Evolutionary conservation across 2,113 vertebrate genomes (phyloP).

Genomic region (Protobothrops mucrosquamatus): DNA sequence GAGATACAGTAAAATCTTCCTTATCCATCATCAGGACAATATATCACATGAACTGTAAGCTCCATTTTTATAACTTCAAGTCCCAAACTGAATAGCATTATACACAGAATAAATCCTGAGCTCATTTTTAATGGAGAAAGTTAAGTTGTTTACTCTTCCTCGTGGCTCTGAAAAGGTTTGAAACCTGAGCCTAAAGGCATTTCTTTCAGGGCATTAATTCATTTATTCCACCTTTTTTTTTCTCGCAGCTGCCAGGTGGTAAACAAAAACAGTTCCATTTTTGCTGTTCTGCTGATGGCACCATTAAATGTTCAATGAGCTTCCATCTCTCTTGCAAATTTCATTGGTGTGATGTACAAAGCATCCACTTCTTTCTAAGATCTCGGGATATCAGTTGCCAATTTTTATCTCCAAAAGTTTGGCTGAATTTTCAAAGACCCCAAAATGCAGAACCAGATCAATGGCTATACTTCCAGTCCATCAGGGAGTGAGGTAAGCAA

Average conservation of each 20-base stretch:
- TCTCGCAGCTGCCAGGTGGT: not conserved
- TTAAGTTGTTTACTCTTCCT: constrained; percentile 2
- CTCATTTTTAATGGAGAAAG: not conserved
- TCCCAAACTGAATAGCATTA: not conserved
- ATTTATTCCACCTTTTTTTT: constrained; percentile 2
- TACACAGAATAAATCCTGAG: not conserved
- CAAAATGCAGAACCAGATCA: not conserved
- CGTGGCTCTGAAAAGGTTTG: not conserved
- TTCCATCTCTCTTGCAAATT: not conserved
- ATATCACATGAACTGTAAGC: not conserved
- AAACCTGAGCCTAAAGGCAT: not conserved
- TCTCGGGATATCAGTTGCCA: not conserved
- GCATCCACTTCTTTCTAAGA: not conserved
- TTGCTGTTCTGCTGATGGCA: not conserved
- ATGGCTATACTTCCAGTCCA: not conserved
- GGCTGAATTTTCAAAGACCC: not conserved
- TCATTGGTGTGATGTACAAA: not conserved
- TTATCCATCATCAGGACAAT: not conserved
- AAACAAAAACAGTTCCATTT: not conserved
- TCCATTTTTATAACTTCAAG: not conserved
- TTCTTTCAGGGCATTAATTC: constrained; percentile 7
- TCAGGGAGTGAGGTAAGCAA: not conserved
- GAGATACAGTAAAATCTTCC: not conserved
- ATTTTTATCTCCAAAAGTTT: not conserved
- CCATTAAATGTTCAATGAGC: not conserved